Conservation (phyloP, 2,888 invertebrate species). For the Drosophila neonasuta region DNA sequence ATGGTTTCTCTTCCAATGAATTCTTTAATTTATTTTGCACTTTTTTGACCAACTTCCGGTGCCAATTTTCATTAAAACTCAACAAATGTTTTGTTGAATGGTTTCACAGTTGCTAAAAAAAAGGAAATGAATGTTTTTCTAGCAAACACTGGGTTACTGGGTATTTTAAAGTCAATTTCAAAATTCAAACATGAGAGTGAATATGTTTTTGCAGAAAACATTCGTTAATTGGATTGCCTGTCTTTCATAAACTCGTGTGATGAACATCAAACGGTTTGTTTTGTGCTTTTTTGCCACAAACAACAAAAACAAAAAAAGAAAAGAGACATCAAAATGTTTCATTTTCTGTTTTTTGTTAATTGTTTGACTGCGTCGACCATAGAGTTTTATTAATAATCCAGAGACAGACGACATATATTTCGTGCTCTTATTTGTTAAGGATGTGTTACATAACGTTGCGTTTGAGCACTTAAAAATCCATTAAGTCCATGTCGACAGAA, state of each 20-base stretch:
- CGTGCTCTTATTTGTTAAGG: constrained; percentile 9
- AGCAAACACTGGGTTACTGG: too few relatives aligned
- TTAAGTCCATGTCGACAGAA: constrained; percentile 20
- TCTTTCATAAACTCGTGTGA: constrained; percentile 2
- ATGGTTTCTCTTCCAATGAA: too few relatives aligned
- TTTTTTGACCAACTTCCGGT: too few relatives aligned
- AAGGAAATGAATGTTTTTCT: too few relatives aligned
- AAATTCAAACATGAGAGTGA: not conserved
- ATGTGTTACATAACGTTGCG: constrained; percentile 2
- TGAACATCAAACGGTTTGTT: constrained; percentile 11
- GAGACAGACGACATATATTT: not conserved
- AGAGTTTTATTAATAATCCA: not conserved
- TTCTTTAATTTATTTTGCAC: too few relatives aligned
- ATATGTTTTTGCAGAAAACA: not conserved
- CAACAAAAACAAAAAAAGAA: too few relatives aligned
- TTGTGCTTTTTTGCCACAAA: not conserved
- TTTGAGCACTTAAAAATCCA: constrained; percentile 39
- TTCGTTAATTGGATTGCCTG: constrained; percentile 27
- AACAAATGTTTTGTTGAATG: too few relatives aligned
- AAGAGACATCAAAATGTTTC: not conserved
- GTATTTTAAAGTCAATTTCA: constrained; percentile 1
- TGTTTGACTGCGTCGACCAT: not conserved
- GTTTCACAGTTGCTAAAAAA: too few relatives aligned
- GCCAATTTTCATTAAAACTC: too few relatives aligned
- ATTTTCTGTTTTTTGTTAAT: constrained; percentile 1